Base-by-base conservation (phyloP, 2,113 vertebrate genomes). In the Raja brachyura region DNA sequence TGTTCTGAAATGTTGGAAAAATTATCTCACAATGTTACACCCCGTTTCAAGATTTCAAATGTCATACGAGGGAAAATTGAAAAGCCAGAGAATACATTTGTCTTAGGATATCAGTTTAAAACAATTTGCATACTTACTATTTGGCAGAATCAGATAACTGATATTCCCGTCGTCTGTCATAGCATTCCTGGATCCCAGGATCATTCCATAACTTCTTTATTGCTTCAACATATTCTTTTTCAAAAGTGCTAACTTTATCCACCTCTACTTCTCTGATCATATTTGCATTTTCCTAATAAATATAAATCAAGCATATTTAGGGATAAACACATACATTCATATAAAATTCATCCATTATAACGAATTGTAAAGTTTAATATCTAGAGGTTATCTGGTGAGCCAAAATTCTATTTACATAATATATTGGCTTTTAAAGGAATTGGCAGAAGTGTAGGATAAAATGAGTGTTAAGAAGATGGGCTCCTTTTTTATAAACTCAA, bases 121-220 rank as follows among this genome's bases (percentile, higher is more conserved):
- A 54, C 33, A 31, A 70, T 61, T 73, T 54, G 73, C 31, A 76
- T 68, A 97, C 97, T 96, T 95, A 97, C 97, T 97, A 97, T 94
- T 97, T 97, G 94, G 97, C 96, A 4, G 97, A 98, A 94, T 97
- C 97, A 0, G 97, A 98, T 90, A 98, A 96, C 95, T 99, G 97
- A 93, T 97, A 97, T 81, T 98, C 97, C 86, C 97, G 95, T 90
- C 96, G 94, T 13, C 97, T 95, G 61, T 97, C 95, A 0, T 97
- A 98, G 93, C 97, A 98, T 90, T 97, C 96, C 96, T 97, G 97
- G 93, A 97, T 95, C 56, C 97, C 97, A 0, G 93, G 93, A 22
- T 98, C 98, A 0, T 94, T 93, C 97, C 97, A 98, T 68, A 98
- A 96, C 93, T 95, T 95, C 94, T 95, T 95, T 93, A 98, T 95